Evolutionary conservation across 2,888 invertebrate genomes (phyloP).

Genomic region (Luffia ferchaultella): DNA sequence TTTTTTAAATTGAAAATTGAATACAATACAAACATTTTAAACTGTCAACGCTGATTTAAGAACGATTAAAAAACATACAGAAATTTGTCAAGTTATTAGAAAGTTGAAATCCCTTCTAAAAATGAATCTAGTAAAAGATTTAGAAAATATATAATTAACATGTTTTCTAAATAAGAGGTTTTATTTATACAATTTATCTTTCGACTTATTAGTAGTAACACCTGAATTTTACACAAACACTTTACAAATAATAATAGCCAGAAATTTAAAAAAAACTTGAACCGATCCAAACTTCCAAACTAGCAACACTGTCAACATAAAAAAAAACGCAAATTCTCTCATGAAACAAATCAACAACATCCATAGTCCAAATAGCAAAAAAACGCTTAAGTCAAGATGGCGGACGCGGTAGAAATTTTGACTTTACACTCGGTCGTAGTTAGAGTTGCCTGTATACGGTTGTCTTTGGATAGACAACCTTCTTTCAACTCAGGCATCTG

Average conservation of each 20-base stretch:
- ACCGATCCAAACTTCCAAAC: not conserved
- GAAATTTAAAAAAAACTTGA: no score
- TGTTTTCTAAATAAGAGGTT: not conserved
- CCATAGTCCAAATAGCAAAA: not conserved
- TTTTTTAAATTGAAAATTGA: no score
- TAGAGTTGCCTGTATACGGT: not conserved
- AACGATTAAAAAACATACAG: not conserved
- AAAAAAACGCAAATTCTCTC: not conserved
- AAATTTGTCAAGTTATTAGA: no score
- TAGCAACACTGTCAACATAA: not conserved
- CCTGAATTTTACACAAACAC: not conserved
- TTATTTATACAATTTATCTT: not conserved
- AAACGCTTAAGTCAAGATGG: not conserved
- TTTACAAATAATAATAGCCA: not conserved
- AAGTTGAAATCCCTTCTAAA: no score
- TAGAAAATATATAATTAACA: not conserved
- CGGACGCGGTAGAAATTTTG: not conserved
- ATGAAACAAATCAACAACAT: not conserved
- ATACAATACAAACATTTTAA: not conserved
- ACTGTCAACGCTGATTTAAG: no score
- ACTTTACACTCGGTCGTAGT: not conserved
- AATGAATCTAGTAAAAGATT: not conserved
- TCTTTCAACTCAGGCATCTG: constrained; percentile 32
- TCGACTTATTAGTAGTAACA: not conserved
- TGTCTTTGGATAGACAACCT: not conserved